Percentiles rank a stretch among this genome's conserved stretches.
Evolutionary conservation across 2,113 vertebrate genomes (phyloP).

Genomic region (Glaucidium brasilianum): DNA sequence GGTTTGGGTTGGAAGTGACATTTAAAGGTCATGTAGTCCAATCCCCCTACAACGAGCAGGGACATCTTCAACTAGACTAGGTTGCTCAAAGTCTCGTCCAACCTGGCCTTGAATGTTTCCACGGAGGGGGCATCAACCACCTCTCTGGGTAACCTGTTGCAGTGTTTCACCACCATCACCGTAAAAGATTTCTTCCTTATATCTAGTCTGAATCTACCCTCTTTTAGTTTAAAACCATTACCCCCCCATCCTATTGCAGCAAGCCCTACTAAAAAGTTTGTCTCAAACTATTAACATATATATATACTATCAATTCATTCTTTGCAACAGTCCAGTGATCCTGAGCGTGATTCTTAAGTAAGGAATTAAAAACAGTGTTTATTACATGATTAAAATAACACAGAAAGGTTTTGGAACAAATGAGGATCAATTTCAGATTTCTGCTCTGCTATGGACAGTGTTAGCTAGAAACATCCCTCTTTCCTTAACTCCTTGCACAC

Average conservation of each 20-base stretch:
- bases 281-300: background rate
- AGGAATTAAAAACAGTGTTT: background rate
- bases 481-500: background rate
- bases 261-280: background rate
- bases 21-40: background rate
- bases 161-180: background rate
- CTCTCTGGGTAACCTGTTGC: background rate
- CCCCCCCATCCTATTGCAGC: background rate
- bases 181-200: background rate
- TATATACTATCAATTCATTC: background rate
- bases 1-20: background rate
- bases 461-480: background rate
- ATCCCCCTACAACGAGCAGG: background rate
- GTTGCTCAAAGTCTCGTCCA: background rate
- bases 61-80: background rate
- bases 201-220: background rate
- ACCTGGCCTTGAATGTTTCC: background rate
- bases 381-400: background rate
- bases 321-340: background rate
- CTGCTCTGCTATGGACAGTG: background rate
- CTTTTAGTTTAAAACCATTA: background rate
- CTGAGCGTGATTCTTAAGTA: background rate
- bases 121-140: background rate
- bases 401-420: background rate
- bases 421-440: background rate